Base-by-base conservation (phyloP, 2,797 vertebrate genomes). In the Rousettus madagascariensis region DNA sequence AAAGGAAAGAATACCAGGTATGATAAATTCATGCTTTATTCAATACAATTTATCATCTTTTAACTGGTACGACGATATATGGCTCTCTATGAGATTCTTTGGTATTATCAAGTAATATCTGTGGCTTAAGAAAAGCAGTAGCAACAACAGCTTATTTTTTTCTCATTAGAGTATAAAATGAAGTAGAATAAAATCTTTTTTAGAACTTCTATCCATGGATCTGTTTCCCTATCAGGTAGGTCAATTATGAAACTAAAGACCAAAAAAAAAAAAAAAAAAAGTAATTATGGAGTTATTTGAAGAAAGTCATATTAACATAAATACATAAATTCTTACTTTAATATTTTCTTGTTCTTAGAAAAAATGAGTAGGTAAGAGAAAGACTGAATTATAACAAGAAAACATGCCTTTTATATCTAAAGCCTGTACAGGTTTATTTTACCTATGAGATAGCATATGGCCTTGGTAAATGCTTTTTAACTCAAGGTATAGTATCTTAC, bases 401-500 rank as follows among this genome's bases (percentile, higher is more conserved):
- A 61, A 38, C 1, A 16, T 38, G 20, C 8, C 0, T 80, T 92
- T 90, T 68, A 36, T 63, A 66, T 84, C 9, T 92, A 79, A 96
- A 69, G 5, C 9, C n/a, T 33, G 49, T 4, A 61, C 4, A 43
- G 28, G 4, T 75, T 86, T 57, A 59, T 79, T 51, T 0, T 28
- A 53, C 33, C 41, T 41, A 46, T 41, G 1, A 71, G 5, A 30
- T 19, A 28, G 72, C 11, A 95, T 38, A 66, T 66, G 6, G 2
- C 3, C 2, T 22, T 43, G 36, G 26, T 28, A n/a, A 59, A 43
- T 80, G 11, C 9, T 69, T 77, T 90, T 36, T 49, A 98, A 96
- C 79, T 94, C 88, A 85, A 80, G 17, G 4, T 8, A 89, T 3
- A 66, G 71, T 95, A 97, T 89, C 90, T 90, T 90, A 95, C 86